Evolutionary conservation across 2,113 vertebrate species (phyloP), one percentile per base, ranked within the genome.

Genomic region (Hymenochirus boettgeri): DNA sequence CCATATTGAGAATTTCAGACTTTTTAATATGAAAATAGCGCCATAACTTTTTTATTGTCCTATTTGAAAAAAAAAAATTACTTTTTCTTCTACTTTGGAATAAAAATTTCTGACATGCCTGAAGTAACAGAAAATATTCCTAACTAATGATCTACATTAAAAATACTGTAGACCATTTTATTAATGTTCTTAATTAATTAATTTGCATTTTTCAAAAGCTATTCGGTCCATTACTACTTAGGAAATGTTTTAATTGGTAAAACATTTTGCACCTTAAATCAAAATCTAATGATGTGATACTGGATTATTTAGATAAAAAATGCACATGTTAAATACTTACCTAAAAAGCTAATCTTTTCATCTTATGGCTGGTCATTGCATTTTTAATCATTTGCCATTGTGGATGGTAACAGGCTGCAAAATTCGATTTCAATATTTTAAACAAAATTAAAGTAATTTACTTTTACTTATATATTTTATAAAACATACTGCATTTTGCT

Each of bases 101-200:
- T 31, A 54, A 29, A 24, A 54, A 29, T 26, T 5, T 54, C 22
- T 54, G 26, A 54, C 26, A 54, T 13, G 15, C 26, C 52, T 29
- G 25, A 18, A 26, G 52, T 29, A 18, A 17, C 13, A 27, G 9
- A 42, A 29, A 29, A 29, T 29, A 15, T 54, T 29, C n/a, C 17
- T 29, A 26, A 17, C 26, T 54, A 54, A 54, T 54, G 52, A 54
- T 15, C 24, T 29, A n/a, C 25, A 54, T 31, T 7, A 27, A 54
- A n/a, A 54, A 29, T 29, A 27, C 19, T 29, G 12, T 53, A 24
- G 26, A 11, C 13, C n/a, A 1, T 17, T 42, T 42, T 42, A 42
- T 18, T 42, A 42, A 42, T 42, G 13, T 42, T n/a, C 39, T 6
- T 42, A n/a, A 2, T 42, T 42, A 39, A 39, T 39, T 13, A 10